A percentile compares a stretch with the other conserved stretches of the same genome.
Evolutionary conservation across 1,140 invertebrate genomes (phyloP).

Genomic region (Paracyclopina nana): DNA sequence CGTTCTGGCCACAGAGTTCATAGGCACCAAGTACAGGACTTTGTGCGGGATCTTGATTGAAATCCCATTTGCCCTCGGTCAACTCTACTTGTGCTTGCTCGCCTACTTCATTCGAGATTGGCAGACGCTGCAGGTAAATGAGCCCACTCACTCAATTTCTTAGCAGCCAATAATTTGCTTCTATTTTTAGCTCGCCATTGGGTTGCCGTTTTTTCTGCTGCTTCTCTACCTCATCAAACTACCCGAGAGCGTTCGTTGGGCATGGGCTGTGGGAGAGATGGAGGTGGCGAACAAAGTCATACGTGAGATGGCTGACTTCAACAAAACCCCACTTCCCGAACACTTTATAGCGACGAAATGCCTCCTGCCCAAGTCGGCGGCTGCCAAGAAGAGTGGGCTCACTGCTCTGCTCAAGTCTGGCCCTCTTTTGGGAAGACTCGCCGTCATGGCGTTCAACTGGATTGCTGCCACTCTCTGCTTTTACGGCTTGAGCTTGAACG

Average conservation of each 20-base stretch:
- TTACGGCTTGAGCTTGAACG: slow-evolving; percentile 16
- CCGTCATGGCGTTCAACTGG: slow-evolving; percentile 16
- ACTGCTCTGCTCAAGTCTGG: neutral
- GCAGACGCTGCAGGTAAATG: neutral
- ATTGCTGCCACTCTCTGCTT: slow-evolving; percentile 14
- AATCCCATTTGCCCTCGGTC: slow-evolving; percentile 1
- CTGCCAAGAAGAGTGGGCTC: neutral
- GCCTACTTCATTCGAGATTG: slow-evolving; percentile 5
- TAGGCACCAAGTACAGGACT: neutral
- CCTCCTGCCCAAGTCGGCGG: neutral
- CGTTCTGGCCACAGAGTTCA: neutral
- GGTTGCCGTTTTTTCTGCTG: slow-evolving; percentile 27
- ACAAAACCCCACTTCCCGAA: slow-evolving; percentile 15
- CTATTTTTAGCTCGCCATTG: no score
- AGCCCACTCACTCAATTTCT: no score
- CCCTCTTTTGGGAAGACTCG: slow-evolving; percentile 6
- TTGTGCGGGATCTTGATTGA: neutral
- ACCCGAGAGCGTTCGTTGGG: slow-evolving; percentile 22
- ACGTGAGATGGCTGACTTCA: slow-evolving; percentile 18
- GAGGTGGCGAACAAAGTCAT: slow-evolving; percentile 18
- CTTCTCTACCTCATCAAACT: slow-evolving; percentile 24
- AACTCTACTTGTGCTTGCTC: neutral
- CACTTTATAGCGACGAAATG: neutral
- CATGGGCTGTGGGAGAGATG: slow-evolving; percentile 19
- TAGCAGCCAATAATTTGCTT: no score